These are phyloP conservation scores for Magallana nippona DNA, from an alignment of 2,888 invertebrate genomes.

Conservation along the genomic window DNA sequence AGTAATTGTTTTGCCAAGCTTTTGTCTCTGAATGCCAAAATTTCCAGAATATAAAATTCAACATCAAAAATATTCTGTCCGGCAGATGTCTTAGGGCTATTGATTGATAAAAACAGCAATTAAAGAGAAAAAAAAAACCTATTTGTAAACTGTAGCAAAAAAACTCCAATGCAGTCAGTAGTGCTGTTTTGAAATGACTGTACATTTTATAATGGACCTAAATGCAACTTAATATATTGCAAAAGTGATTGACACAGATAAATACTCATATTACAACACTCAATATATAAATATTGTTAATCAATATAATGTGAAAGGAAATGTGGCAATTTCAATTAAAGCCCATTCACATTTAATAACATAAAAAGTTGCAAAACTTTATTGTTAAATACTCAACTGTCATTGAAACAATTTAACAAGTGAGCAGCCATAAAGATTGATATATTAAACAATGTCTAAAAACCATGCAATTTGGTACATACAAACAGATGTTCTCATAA, in stretches of 20 bases:
- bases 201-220: too few species aligned
- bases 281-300: background rate
- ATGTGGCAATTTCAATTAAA: conserved; percentile 12
- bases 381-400: too few species aligned
- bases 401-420: too few species aligned
- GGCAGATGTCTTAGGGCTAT: background rate
- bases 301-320: background rate
- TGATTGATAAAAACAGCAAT: background rate
- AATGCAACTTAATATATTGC: background rate
- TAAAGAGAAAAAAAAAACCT: background rate
- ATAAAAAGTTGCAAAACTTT: too few species aligned
- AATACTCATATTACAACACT: conserved; percentile 19
- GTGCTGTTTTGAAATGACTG: too few species aligned
- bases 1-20: conserved; percentile 14
- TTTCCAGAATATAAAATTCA: background rate
- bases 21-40: background rate
- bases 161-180: too few species aligned
- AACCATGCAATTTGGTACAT: too few species aligned
- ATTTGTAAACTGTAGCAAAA: background rate
- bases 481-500: too few species aligned
- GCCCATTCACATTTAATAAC: background rate
- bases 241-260: background rate
- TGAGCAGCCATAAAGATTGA: too few species aligned
- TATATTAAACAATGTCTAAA: too few species aligned
- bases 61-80: conserved; percentile 1